Percentiles rank a stretch among this genome's conserved stretches.
Conservation (phyloP, 2,888 invertebrate species). For the Mesopsocus fuscifrons region DNA sequence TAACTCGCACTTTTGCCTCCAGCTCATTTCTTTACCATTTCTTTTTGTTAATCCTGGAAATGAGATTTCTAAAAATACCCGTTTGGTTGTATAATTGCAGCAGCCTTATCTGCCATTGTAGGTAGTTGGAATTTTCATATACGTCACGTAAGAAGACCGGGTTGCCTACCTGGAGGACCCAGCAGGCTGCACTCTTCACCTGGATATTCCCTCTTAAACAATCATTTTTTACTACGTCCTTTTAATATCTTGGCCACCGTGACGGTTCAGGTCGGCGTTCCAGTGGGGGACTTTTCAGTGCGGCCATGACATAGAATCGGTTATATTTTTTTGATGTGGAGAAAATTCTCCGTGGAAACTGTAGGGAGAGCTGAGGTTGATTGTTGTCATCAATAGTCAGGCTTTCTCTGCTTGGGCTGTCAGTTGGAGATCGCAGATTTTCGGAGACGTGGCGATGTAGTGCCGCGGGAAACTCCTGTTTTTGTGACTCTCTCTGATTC, state of each 20-base stretch:
- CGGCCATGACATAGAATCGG: too few species aligned
- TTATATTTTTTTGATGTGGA: too few species aligned
- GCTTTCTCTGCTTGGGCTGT: too few species aligned
- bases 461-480: too few species aligned
- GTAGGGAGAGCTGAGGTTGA: too few species aligned
- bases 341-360: too few species aligned
- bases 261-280: conserved; percentile 2
- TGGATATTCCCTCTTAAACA: neutral
- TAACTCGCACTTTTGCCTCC: neutral
- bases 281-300: neutral
- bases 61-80: neutral
- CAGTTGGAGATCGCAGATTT: too few species aligned
- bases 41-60: neutral
- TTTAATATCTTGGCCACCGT: conserved; percentile 5
- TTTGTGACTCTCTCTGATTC: too few species aligned
- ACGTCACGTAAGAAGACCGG: neutral
- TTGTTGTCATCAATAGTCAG: too few species aligned
- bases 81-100: neutral
- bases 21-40: too few species aligned
- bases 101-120: neutral
- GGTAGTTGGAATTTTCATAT: neutral
- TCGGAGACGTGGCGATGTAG: too few species aligned
- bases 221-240: conserved; percentile 2
- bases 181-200: neutral
- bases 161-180: too few species aligned